phyloP scores from a whole-genome alignment of 2,797 vertebrate genomes.

The Okamejei kenojei region DNA sequence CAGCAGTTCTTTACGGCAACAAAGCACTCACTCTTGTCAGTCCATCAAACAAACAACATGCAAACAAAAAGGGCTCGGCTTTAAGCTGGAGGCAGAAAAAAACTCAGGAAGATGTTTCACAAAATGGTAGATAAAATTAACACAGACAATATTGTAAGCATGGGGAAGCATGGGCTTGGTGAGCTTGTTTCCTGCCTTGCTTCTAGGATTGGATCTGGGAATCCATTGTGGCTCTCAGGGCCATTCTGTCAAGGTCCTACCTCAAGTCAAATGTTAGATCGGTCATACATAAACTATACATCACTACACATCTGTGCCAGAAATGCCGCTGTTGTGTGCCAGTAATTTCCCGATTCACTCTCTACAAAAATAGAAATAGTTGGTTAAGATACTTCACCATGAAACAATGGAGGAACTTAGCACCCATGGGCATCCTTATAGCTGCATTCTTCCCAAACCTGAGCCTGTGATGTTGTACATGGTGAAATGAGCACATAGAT shows the following conservation, averaged over 20 bases:
- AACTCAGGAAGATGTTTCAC: not conserved
- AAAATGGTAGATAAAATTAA: not conserved
- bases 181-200: not conserved
- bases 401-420: too few relatives aligned
- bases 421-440: too few relatives aligned
- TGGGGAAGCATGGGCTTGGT: not conserved
- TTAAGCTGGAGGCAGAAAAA: not conserved
- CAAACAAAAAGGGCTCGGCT: not conserved
- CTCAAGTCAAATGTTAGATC: not conserved
- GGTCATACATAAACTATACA: not conserved
- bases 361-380: too few relatives aligned
- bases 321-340: not conserved
- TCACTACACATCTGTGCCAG: not conserved
- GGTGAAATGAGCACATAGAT: not conserved
- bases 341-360: too few relatives aligned
- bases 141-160: not conserved
- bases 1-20: slow-evolving; percentile 1
- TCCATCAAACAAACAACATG: not conserved
- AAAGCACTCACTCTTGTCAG: not conserved
- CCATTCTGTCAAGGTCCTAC: not conserved
- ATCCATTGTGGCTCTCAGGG: not conserved
- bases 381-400: too few relatives aligned
- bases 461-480: not conserved
- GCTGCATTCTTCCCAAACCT: not conserved
- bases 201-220: not conserved